Conservation (phyloP, 2,888 invertebrate genomes). For the Idaea aversata region DNA sequence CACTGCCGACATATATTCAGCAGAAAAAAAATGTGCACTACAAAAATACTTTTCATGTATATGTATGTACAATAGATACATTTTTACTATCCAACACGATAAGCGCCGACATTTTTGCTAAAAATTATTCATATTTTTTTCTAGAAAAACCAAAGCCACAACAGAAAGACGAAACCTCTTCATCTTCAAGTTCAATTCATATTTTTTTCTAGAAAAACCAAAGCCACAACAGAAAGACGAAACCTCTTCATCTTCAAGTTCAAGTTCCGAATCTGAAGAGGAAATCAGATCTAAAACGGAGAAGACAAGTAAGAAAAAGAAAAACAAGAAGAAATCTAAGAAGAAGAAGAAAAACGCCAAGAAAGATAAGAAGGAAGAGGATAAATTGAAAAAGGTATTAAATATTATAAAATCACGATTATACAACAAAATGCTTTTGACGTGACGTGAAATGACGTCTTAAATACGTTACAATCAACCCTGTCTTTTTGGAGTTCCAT, state of each 20-base stretch:
- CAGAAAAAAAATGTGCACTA: no score
- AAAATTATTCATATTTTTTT: no score
- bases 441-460: no score
- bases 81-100: no score
- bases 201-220: constrained; percentile 39
- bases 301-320: constrained; percentile 76
- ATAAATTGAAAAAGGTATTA: constrained; percentile 77
- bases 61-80: no score
- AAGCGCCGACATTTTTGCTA: no score
- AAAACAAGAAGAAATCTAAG: constrained; percentile 71
- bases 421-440: no score
- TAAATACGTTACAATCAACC: no score
- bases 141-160: constrained; percentile 34
- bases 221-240: constrained; percentile 34
- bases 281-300: constrained; percentile 67
- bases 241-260: constrained; percentile 55
- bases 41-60: no score
- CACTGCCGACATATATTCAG: no score
- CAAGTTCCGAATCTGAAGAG: constrained; percentile 64
- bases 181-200: constrained; percentile 59
- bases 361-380: constrained; percentile 75
- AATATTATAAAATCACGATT: neutral
- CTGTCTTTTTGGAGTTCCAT: no score
- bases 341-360: constrained; percentile 61
- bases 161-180: constrained; percentile 46